Percentiles rank a stretch among this genome's conserved stretches.
phyloP scores from a whole-genome alignment of 2,888 invertebrate species.

The Drosophila austrosaltans region DNA sequence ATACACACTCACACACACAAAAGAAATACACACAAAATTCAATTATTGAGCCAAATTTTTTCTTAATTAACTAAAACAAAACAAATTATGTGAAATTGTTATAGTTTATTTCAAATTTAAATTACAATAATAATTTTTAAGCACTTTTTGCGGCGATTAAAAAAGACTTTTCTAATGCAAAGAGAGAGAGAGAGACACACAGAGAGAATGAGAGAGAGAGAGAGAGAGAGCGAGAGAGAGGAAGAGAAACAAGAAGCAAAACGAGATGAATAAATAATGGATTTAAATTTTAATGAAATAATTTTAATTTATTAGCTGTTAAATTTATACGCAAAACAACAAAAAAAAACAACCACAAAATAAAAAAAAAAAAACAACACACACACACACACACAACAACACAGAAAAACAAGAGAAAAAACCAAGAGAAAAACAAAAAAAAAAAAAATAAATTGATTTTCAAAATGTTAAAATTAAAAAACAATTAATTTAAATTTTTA shows the following conservation, averaged over 20 bases:
- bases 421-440: slow-evolving; percentile 52
- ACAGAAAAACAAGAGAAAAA: slow-evolving; percentile 49
- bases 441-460: slow-evolving; percentile 74
- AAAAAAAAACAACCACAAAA: slow-evolving; percentile 33
- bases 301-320: slow-evolving; percentile 77
- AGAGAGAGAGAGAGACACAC: not conserved
- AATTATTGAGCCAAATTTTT: slow-evolving; percentile 14
- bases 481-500: slow-evolving; percentile 57
- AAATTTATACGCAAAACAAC: slow-evolving; percentile 73
- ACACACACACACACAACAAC: slow-evolving; percentile 15
- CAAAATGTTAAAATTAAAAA: slow-evolving; percentile 70
- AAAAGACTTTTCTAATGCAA: slow-evolving; percentile 71
- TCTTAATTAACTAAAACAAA: slow-evolving; percentile 1
- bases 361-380: slow-evolving; percentile 42
- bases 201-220: not conserved
- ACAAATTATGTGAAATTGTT: slow-evolving; percentile 42
- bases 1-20: slow-evolving; percentile 4
- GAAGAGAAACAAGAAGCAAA: not conserved
- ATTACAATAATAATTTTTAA: slow-evolving; percentile 70
- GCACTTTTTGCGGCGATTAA: slow-evolving; percentile 78
- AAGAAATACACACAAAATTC: slow-evolving; percentile 14
- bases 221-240: not conserved
- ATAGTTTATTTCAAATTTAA: slow-evolving; percentile 55
- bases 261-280: slow-evolving; percentile 41
- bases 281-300: slow-evolving; percentile 59